Conservation (phyloP, 2,888 invertebrate species). For the Drosophila mulleri region DNA sequence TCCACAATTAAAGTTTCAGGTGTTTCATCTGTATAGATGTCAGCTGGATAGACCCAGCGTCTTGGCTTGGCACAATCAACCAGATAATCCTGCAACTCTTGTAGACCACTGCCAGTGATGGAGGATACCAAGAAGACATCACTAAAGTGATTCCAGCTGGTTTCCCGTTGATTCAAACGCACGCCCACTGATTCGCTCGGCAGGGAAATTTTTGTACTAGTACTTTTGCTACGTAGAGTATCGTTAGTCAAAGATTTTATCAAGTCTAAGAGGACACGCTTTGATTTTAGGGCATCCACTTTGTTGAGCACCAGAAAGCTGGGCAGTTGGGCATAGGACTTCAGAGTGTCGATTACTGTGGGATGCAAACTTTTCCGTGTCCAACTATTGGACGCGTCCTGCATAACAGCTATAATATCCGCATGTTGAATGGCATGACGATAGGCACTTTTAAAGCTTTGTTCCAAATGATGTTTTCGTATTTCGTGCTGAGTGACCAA, state of each 20-base stretch:
- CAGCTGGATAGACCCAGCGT: slow-evolving; percentile 89
- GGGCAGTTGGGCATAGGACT: slow-evolving; percentile 87
- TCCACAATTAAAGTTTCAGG: slow-evolving; percentile 89
- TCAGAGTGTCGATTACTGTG: slow-evolving; percentile 89
- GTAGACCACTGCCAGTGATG: slow-evolving; percentile 90
- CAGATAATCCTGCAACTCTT: slow-evolving; percentile 87
- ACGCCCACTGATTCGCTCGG: slow-evolving; percentile 17
- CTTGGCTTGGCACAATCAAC: slow-evolving; percentile 87
- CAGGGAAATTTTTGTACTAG: slow-evolving; percentile 39
- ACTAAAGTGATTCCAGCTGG: slow-evolving; percentile 91
- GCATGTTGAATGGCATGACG: slow-evolving; percentile 87
- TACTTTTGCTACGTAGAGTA: slow-evolving; percentile 82
- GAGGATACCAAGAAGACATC: slow-evolving; percentile 97
- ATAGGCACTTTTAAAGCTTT: slow-evolving; percentile 87
- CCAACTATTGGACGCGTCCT: slow-evolving; percentile 91
- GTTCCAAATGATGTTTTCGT: slow-evolving; percentile 86
- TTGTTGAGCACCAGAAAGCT: slow-evolving; percentile 96
- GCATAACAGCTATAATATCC: slow-evolving; percentile 93
- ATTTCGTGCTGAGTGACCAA: slow-evolving; percentile 89
- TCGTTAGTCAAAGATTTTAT: slow-evolving; percentile 89
- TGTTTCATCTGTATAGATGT: slow-evolving; percentile 90
- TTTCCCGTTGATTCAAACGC: slow-evolving; percentile 54
- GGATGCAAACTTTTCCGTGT: slow-evolving; percentile 89
- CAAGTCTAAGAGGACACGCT: slow-evolving; percentile 90
- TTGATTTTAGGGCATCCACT: slow-evolving; percentile 90